Percentiles rank a stretch among this genome's conserved stretches.
Evolutionary conservation across 2,797 vertebrate genomes (phyloP).

Genomic region (Naso thynnoides): DNA sequence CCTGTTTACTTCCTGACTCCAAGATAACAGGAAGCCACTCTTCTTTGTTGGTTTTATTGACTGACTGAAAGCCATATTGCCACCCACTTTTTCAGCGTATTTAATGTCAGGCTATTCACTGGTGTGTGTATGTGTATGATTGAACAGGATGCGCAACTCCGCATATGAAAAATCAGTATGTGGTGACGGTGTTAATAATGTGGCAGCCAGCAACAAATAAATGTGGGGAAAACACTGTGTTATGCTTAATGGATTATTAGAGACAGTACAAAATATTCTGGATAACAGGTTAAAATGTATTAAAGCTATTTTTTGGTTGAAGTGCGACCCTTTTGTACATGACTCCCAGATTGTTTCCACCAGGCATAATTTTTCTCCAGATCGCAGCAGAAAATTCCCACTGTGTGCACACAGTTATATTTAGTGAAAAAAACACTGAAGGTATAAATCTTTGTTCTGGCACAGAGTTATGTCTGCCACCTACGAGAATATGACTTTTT

Average conservation of each 20-base stretch:
- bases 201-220: no score
- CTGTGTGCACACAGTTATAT: neutral
- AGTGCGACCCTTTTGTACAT: neutral
- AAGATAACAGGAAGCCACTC: no score
- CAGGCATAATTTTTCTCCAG: neutral
- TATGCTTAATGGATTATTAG: neutral
- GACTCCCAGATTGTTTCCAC: conserved; percentile 4
- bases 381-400: neutral
- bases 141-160: no score
- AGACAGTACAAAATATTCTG: neutral
- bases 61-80: no score
- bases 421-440: conserved; percentile 1
- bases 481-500: conserved; percentile 38
- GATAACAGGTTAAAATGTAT: neutral
- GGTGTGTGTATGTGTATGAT: no score
- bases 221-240: no score
- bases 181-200: no score
- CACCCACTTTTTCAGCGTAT: no score
- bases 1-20: no score
- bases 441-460: conserved; percentile 12
- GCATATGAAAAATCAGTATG: no score
- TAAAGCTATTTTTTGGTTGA: neutral
- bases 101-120: no score
- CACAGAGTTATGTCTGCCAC: conserved; percentile 17
- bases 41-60: no score